Evolutionary conservation across 2,113 vertebrate species (phyloP).

Genomic region (Procapra przewalskii): DNA sequence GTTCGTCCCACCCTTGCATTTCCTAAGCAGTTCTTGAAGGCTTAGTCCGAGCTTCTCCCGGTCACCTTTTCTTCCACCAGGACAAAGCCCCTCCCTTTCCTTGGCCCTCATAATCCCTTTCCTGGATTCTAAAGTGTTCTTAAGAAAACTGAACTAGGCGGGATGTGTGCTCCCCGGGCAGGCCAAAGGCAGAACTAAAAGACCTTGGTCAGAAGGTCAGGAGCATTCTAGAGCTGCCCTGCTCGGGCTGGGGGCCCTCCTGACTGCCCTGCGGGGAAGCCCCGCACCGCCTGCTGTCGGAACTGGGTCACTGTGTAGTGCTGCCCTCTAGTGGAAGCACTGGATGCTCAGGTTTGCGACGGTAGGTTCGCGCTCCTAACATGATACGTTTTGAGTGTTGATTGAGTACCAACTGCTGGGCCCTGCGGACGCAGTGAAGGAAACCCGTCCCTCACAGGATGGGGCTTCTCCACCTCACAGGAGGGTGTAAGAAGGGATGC

Average conservation of each 20-base stretch:
- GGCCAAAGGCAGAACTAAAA: background rate
- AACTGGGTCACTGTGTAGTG: accelerated
- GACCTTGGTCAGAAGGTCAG: background rate
- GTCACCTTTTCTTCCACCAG: background rate
- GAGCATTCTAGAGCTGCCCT: background rate
- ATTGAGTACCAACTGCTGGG: background rate
- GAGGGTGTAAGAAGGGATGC: background rate
- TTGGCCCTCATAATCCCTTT: background rate
- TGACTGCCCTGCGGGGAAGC: accelerated
- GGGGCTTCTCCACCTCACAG: background rate
- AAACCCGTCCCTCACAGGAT: background rate
- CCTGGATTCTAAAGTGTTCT: background rate
- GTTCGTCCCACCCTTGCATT: background rate
- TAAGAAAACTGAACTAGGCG: background rate
- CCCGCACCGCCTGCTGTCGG: background rate
- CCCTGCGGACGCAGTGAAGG: background rate
- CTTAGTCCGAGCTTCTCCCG: accelerated
- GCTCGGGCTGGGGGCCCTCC: background rate
- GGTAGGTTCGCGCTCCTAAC: accelerated
- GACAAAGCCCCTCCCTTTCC: background rate
- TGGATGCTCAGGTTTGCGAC: accelerated
- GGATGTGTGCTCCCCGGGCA: too few relatives aligned
- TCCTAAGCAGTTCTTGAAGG: background rate
- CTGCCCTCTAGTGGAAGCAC: background rate
- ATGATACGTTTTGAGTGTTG: accelerated